Evolutionary conservation across 2,888 invertebrate species (phyloP).

Genomic region (Trilocha varians): DNA sequence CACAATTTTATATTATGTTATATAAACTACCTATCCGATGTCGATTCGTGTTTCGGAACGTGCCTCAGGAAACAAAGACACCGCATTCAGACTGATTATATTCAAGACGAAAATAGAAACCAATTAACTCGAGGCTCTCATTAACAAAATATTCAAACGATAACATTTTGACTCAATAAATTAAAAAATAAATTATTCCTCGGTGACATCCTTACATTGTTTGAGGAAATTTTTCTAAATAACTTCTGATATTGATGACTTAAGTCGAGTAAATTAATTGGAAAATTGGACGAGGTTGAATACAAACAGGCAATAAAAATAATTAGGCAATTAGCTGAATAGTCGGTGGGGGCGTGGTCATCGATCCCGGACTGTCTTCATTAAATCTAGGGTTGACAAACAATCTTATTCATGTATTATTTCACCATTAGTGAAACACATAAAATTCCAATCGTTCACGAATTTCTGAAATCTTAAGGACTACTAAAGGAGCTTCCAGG

Average conservation of each 20-base stretch:
- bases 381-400: constrained; percentile 29
- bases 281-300: constrained; percentile 39
- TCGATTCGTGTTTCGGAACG: not conserved
- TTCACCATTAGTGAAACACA: no score
- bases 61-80: not conserved
- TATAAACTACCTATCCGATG: no score
- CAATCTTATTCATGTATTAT: not conserved
- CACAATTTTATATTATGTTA: no score
- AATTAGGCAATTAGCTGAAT: constrained; percentile 64
- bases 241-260: not conserved
- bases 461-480: no score
- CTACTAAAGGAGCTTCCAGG: no score
- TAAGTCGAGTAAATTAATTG: constrained; percentile 6
- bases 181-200: not conserved
- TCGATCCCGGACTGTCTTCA: constrained; percentile 39
- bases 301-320: constrained; percentile 69
- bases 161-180: not conserved
- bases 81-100: not conserved
- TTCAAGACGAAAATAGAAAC: not conserved
- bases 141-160: not conserved
- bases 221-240: not conserved
- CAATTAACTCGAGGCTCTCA: not conserved
- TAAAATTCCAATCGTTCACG: no score
- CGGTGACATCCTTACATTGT: not conserved
- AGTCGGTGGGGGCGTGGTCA: constrained; percentile 44